These are phyloP conservation scores for Leptinotarsa texana DNA, from an alignment of 1,140 invertebrate species.

Conservation along the genomic window DNA sequence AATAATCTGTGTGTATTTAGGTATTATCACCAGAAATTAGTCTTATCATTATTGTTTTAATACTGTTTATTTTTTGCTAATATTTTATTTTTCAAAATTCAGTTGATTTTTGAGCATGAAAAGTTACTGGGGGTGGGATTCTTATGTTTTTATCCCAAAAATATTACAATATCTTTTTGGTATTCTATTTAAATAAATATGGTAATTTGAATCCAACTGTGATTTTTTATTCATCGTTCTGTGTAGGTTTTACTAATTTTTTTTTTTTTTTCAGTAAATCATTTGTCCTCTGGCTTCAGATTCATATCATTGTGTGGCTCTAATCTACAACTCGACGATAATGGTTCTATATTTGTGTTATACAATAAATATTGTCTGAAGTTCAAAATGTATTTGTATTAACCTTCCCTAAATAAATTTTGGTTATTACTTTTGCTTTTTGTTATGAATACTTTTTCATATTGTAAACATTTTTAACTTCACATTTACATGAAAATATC, in stretches of 20 bases:
- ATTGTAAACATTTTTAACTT: neutral
- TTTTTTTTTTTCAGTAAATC: constrained; percentile 15
- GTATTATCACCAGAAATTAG: too few species aligned
- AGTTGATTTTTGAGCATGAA: too few species aligned
- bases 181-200: too few species aligned
- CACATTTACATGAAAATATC: too few species aligned
- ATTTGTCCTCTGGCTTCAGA: neutral
- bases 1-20: too few species aligned
- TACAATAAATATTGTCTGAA: constrained; percentile 21
- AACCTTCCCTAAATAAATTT: neutral
- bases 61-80: too few species aligned
- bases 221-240: neutral
- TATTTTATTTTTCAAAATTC: too few species aligned
- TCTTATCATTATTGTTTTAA: too few species aligned
- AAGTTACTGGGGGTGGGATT: too few species aligned
- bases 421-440: neutral
- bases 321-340: neutral
- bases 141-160: too few species aligned
- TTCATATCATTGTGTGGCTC: constrained; percentile 20
- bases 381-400: constrained; percentile 14
- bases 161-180: too few species aligned
- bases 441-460: neutral
- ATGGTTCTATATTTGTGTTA: constrained; percentile 23
- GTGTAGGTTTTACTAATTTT: too few species aligned
- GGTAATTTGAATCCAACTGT: neutral